Evolutionary conservation across 2,113 vertebrate species (phyloP).

Genomic region (Nothoprocta perdicaria): DNA sequence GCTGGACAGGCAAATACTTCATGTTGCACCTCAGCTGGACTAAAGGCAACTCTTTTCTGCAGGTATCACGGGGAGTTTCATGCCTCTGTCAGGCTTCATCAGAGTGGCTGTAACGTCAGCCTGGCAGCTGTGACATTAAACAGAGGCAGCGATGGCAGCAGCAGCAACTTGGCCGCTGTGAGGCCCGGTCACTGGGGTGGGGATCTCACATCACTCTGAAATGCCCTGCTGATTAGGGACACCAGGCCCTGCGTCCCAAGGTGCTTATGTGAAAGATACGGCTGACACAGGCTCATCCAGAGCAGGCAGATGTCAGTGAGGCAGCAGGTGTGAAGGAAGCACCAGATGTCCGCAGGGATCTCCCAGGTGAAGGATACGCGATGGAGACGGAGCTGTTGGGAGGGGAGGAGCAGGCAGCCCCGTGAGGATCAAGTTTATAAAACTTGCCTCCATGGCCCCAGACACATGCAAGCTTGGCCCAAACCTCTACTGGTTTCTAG

Average conservation of each 20-base stretch:
- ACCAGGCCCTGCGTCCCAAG: background rate
- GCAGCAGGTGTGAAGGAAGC: background rate
- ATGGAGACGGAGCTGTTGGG: background rate
- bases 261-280: background rate
- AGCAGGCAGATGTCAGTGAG: rapidly evolving
- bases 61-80: background rate
- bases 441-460: background rate
- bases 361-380: background rate
- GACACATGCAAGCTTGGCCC: background rate
- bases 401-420: background rate
- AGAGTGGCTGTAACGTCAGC: background rate
- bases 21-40: background rate
- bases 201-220: background rate
- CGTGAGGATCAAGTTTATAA: background rate
- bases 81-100: background rate
- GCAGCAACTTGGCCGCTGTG: background rate
- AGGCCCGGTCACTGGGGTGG: background rate
- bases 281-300: background rate
- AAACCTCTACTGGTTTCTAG: background rate
- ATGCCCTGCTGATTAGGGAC: background rate
- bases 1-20: background rate
- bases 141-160: background rate
- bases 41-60: rapidly evolving
- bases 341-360: background rate
- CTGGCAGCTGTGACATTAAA: background rate